Evolutionary conservation across 23 tunicate genomes (phyloP).

Genomic region (Ciona savignyi): DNA sequence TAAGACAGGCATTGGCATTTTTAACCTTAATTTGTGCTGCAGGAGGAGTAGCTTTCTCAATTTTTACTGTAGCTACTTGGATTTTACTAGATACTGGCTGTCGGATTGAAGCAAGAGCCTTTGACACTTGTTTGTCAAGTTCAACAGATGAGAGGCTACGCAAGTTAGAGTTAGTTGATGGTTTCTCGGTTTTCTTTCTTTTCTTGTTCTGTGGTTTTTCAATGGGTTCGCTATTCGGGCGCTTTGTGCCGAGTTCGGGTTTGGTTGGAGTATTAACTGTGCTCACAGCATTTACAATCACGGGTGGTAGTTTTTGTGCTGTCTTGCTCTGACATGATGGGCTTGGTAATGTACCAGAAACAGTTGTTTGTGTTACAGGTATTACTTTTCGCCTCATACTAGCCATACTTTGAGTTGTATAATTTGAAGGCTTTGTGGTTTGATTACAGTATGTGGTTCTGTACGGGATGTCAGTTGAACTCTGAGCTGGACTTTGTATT

Average conservation of each 20-base stretch:
- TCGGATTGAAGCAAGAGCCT: slow-evolving; percentile 20
- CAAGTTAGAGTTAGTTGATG: slow-evolving; percentile 9
- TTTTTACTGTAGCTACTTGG: neutral
- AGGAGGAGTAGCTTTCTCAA: neutral
- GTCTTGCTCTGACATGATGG: neutral
- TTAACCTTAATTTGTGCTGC: neutral
- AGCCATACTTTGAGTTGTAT: neutral
- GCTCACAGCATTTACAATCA: no score
- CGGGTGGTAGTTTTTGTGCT: neutral
- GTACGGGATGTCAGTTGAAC: neutral
- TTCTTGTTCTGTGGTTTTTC: neutral
- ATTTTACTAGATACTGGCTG: neutral
- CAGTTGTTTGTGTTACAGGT: neutral
- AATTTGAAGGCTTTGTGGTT: neutral
- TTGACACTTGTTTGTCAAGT: slow-evolving; percentile 19
- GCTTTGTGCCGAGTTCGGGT: neutral
- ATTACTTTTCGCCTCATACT: no score
- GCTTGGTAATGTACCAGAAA: neutral
- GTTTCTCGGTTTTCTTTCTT: neutral
- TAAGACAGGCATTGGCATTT: no score
- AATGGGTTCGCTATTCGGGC: neutral
- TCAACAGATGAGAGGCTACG: slow-evolving; percentile 23
- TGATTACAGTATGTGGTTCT: neutral
- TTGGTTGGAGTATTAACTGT: neutral
- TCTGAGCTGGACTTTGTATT: slow-evolving; percentile 25